Conservation (phyloP, 2,888 invertebrate species). For the Drosophila niveifrons region DNA sequence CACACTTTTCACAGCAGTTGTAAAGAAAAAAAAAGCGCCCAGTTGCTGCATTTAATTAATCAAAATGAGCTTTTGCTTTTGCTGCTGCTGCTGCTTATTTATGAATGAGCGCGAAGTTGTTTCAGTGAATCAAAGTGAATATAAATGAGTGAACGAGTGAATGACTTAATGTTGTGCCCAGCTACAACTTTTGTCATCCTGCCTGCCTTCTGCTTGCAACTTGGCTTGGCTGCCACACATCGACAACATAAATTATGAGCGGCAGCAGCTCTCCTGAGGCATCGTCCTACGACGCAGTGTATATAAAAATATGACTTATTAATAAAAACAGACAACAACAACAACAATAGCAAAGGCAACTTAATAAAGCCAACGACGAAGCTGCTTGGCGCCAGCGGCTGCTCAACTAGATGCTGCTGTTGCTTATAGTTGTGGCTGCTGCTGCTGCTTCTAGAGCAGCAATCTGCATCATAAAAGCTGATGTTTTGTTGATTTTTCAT, state of each 20-base stretch:
- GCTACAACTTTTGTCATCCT: conserved; percentile 71
- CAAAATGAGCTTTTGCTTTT: conserved; percentile 71
- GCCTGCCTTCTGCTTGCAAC: conserved; percentile 20
- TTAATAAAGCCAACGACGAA: conserved; percentile 78
- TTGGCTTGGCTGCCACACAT: conserved; percentile 16
- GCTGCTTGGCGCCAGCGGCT: conserved; percentile 30
- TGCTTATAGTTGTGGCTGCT: conserved; percentile 19
- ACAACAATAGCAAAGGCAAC: conserved; percentile 57
- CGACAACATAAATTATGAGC: conserved; percentile 72
- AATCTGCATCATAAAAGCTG: conserved; percentile 67
- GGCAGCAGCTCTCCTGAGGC: conserved; percentile 27
- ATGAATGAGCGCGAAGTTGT: conserved; percentile 68
- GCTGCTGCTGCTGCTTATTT: conserved; percentile 40
- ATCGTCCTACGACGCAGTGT: conserved; percentile 28
- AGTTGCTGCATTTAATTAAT: conserved; percentile 76
- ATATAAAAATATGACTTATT: conserved; percentile 81
- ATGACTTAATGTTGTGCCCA: conserved; percentile 54
- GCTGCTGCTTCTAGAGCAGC: conserved; percentile 21
- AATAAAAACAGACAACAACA: conserved; percentile 78
- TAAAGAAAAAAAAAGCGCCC: conserved; percentile 54
- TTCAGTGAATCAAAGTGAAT: conserved; percentile 54
- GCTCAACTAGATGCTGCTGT: conserved; percentile 16
- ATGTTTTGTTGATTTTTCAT: conserved; percentile 80
- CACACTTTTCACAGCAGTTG: conserved; percentile 69
- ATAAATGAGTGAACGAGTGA: conserved; percentile 61